These are phyloP conservation scores for Proterorhinus semilunaris DNA, from an alignment of 2,113 vertebrate genomes.

Conservation along the genomic window DNA sequence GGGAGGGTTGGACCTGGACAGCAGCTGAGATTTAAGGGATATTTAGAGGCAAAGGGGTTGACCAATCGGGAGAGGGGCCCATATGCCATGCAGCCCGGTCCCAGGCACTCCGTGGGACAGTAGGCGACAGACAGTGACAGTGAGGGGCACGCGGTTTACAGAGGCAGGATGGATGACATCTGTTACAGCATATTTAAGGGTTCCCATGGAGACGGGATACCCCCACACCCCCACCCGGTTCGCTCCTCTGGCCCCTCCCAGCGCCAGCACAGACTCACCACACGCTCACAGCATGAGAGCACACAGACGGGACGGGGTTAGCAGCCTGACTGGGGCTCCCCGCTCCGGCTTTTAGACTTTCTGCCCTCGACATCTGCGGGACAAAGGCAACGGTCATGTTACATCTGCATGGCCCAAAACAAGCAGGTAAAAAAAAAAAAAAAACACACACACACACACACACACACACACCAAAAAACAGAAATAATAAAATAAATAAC, in stretches of 20 bases:
- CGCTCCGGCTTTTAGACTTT: conserved; percentile 96
- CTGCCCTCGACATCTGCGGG: conserved; percentile 98
- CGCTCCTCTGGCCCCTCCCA: conserved; percentile 51
- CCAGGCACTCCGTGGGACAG: conserved; percentile 36
- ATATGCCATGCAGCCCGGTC: conserved; percentile 58
- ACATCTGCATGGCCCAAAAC: conserved; percentile 61
- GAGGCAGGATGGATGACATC: conserved; percentile 66
- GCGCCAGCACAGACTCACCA: conserved; percentile 87
- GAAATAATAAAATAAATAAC: conserved; percentile 52
- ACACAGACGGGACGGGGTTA: conserved; percentile 77
- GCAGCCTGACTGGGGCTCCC: conserved; percentile 91
- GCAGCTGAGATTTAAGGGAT: conserved; percentile 16
- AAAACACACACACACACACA: conserved; percentile 48
- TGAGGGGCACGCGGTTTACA: conserved; percentile 17
- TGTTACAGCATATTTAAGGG: conserved; percentile 64
- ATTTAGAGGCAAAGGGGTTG: conserved; percentile 14
- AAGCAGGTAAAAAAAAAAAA: conserved; percentile 6
- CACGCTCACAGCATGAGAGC: conserved; percentile 87
- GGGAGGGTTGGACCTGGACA: conserved; percentile 9
- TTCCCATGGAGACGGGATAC: conserved; percentile 63
- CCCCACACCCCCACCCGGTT: conserved; percentile 8
- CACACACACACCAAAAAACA: conserved; percentile 47
- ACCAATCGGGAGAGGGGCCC: conserved; percentile 19
- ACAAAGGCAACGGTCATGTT: conserved; percentile 90
- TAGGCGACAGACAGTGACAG: conserved; percentile 21